Evolutionary conservation across 2,113 vertebrate genomes (phyloP).

Genomic region (Crotalus helleri): DNA sequence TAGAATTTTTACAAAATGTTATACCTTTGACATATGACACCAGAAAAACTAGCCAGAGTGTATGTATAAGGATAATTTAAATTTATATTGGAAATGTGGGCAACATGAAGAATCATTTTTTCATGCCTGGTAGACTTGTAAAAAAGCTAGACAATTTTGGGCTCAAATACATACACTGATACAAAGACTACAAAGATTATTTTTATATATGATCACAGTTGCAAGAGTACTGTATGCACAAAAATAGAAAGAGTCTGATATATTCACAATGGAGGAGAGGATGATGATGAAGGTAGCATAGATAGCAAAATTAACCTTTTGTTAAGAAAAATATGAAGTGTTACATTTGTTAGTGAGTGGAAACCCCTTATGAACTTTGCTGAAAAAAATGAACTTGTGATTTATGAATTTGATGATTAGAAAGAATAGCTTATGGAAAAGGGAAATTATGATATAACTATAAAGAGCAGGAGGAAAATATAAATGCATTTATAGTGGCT

Average conservation of each 20-base stretch:
- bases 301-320: background rate
- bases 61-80: background rate
- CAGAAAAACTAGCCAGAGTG: background rate
- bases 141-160: background rate
- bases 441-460: background rate
- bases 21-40: background rate
- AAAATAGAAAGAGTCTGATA: background rate
- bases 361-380: background rate
- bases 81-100: background rate
- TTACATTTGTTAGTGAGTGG: background rate
- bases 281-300: background rate
- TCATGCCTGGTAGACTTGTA: background rate
- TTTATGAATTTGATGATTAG: background rate
- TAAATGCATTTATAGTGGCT: background rate
- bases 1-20: background rate
- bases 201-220: background rate
- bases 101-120: background rate
- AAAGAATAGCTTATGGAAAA: background rate
- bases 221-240: background rate
- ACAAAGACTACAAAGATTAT: background rate
- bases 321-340: background rate
- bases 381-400: background rate
- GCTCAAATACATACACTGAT: background rate
- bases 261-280: background rate
- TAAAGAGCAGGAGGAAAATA: background rate